Evolutionary conservation across 2,797 vertebrate genomes (phyloP).

Genomic region (Sebastes taczanowskii): DNA sequence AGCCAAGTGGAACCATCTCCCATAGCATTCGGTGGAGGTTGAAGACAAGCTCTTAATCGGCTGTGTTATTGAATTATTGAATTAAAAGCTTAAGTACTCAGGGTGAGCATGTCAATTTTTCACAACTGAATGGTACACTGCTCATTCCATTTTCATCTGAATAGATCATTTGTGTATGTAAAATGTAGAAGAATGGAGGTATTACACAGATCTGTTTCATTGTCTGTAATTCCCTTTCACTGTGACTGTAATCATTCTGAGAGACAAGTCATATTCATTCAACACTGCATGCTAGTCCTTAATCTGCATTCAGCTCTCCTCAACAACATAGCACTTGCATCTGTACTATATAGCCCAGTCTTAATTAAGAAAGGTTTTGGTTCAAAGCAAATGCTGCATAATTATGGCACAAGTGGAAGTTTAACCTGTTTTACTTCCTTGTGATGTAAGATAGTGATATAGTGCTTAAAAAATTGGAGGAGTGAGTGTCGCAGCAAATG

Average conservation of each 20-base stretch:
- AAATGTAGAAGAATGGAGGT: constrained; percentile 80
- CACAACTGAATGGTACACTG: constrained; percentile 81
- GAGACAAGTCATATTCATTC: constrained; percentile 80
- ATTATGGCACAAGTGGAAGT: constrained; percentile 64
- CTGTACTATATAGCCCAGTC: constrained; percentile 50
- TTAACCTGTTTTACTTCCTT: constrained; percentile 67
- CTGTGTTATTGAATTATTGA: constrained; percentile 84
- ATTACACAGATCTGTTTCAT: constrained; percentile 83
- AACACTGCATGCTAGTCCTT: constrained; percentile 66
- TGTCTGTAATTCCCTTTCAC: constrained; percentile 81
- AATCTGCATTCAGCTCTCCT: constrained; percentile 77
- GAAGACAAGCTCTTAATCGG: constrained; percentile 82
- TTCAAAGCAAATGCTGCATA: constrained; percentile 68
- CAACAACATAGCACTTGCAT: constrained; percentile 66
- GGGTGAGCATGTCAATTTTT: constrained; percentile 83
- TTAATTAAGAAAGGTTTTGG: constrained; percentile 72
- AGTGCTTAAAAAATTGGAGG: constrained; percentile 49
- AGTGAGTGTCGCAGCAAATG: constrained; percentile 61
- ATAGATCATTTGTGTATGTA: constrained; percentile 82
- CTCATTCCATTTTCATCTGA: constrained; percentile 81
- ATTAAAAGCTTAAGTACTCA: constrained; percentile 85
- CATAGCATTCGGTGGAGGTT: constrained; percentile 76
- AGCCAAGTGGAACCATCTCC: constrained; percentile 78
- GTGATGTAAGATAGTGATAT: constrained; percentile 49
- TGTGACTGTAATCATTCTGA: constrained; percentile 78